Percentiles rank a stretch among this genome's conserved stretches.
Conservation (phyloP, 2,113 vertebrate species). For the Electrona antarctica region DNA sequence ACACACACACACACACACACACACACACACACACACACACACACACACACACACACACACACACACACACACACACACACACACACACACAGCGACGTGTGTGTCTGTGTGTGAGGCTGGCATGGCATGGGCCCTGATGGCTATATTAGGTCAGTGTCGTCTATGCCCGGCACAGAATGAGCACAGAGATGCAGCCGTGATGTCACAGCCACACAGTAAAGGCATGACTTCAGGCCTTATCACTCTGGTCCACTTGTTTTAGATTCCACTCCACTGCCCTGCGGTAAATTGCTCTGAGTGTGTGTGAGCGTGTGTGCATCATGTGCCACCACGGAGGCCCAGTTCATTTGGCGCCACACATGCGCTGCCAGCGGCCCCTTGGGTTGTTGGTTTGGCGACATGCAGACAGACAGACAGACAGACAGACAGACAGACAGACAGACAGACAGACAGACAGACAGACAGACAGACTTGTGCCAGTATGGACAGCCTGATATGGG, state of each 20-base stretch:
- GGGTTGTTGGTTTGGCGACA: too few species aligned
- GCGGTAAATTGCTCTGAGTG: constrained; percentile 10
- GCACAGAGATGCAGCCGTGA: constrained; percentile 54
- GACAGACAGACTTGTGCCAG: not conserved
- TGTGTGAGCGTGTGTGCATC: constrained; percentile 7
- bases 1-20: constrained; percentile 36
- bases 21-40: constrained; percentile 16
- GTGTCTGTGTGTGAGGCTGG: constrained; percentile 2
- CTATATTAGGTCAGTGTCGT: constrained; percentile 72
- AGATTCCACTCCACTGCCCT: constrained; percentile 44
- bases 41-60: not conserved
- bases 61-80: too few species aligned
- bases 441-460: not conserved
- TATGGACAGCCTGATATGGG: not conserved
- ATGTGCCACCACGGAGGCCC: constrained; percentile 35
- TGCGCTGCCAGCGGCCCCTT: not conserved
- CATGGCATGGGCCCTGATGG: constrained; percentile 31
- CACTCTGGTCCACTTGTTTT: constrained; percentile 53
- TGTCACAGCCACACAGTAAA: constrained; percentile 68
- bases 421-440: too few species aligned
- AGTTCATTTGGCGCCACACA: constrained; percentile 11
- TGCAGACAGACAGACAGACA: not conserved
- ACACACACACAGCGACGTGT: not conserved
- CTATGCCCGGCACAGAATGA: constrained; percentile 17
- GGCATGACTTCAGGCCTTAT: constrained; percentile 74